Evolutionary conservation across 1,140 invertebrate genomes (phyloP).

Genomic region (Dendrolimus kikuchii): DNA sequence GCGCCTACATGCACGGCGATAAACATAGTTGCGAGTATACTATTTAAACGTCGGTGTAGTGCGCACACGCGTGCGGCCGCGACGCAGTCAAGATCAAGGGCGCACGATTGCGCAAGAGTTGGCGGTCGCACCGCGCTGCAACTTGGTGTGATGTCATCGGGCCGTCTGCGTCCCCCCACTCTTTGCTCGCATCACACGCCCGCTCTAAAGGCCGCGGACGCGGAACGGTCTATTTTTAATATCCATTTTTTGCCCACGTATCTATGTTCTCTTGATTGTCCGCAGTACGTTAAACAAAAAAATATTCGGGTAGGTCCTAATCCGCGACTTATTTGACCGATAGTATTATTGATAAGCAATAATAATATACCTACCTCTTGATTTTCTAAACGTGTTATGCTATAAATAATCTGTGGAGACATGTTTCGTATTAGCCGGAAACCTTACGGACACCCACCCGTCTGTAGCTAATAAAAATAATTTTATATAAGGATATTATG

Average conservation of each 20-base stretch:
- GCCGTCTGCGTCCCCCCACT: slow-evolving; percentile 37
- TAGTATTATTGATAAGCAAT: no score
- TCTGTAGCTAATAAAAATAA: no score
- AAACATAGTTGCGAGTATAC: slow-evolving; percentile 59
- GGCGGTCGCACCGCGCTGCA: slow-evolving; percentile 62
- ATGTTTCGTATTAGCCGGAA: no score
- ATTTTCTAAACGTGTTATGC: no score
- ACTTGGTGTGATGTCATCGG: slow-evolving; percentile 61
- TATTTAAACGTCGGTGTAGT: slow-evolving; percentile 42
- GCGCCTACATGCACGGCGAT: slow-evolving; percentile 55
- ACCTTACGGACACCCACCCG: no score
- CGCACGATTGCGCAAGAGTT: slow-evolving; percentile 66
- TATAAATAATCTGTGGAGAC: no score
- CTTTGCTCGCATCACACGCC: slow-evolving; percentile 32
- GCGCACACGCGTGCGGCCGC: slow-evolving; percentile 57
- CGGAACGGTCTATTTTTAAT: slow-evolving; percentile 63
- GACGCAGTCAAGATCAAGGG: slow-evolving; percentile 70
- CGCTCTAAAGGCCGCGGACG: slow-evolving; percentile 57
- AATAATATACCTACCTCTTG: no score
- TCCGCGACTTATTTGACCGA: no score
- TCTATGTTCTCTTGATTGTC: slow-evolving; percentile 9
- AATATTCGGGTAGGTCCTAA: slow-evolving; percentile 4
- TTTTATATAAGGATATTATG: no score
- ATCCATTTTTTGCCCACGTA: slow-evolving; percentile 34
- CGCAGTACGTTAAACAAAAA: slow-evolving; percentile 2